Conservation (phyloP, 2,888 invertebrate genomes). For the Norana najaformis region DNA sequence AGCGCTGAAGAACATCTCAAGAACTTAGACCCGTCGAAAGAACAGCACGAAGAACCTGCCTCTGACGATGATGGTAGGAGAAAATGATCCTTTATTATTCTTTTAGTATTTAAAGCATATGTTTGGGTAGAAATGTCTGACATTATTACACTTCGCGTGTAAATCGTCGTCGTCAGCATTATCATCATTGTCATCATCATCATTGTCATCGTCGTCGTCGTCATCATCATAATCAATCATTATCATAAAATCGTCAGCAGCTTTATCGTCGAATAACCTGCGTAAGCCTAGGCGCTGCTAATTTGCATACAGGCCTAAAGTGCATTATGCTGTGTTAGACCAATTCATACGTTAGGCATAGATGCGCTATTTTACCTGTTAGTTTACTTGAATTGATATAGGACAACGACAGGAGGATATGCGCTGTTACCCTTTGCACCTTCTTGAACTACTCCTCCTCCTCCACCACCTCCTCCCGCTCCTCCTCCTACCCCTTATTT, state of each 20-base stretch:
- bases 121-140: not conserved
- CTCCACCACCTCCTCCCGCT: too few relatives aligned
- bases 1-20: not conserved
- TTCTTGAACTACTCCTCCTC: not conserved
- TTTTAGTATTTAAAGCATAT: not conserved
- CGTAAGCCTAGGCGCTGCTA: not conserved
- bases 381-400: not conserved
- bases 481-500: not conserved
- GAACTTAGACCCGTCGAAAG: not conserved
- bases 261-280: not conserved
- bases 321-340: not conserved
- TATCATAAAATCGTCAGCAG: too few relatives aligned
- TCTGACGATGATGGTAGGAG: not conserved
- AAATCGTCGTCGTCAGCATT: not conserved
- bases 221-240: too few relatives aligned
- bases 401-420: not conserved
- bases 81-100: not conserved
- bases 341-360: not conserved
- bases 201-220: not conserved
- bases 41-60: not conserved
- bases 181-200: too few relatives aligned
- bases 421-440: not conserved
- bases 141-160: too few relatives aligned
- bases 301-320: conserved; percentile 13
- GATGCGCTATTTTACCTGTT: not conserved